Evolutionary conservation across 2,888 invertebrate genomes (phyloP).

Genomic region (Phaedon cochleariae): DNA sequence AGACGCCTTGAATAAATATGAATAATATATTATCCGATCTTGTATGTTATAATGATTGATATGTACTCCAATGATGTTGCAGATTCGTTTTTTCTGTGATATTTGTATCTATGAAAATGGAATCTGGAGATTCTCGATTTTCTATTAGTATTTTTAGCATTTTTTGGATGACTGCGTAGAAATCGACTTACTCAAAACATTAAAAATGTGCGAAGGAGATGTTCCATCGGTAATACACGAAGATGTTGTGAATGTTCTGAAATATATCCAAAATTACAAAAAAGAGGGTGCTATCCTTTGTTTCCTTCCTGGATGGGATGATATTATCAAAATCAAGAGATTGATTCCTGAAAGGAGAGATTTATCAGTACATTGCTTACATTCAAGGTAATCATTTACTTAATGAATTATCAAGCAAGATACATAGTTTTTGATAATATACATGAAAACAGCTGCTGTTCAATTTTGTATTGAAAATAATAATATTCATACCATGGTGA

Average conservation of each 20-base stretch:
- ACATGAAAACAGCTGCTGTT: no score
- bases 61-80: no score
- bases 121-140: not conserved
- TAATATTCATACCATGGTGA: no score
- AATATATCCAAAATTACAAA: conserved; percentile 67
- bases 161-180: conserved; percentile 64
- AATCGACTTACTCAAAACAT: conserved; percentile 58
- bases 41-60: no score
- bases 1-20: no score
- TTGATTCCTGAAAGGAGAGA: conserved; percentile 47
- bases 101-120: no score
- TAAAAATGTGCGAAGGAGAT: conserved; percentile 54
- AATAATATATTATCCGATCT: no score
- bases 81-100: no score
- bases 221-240: conserved; percentile 64
- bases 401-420: not conserved
- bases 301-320: conserved; percentile 80
- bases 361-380: conserved; percentile 48
- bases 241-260: conserved; percentile 64
- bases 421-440: no score
- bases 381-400: conserved; percentile 33
- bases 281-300: conserved; percentile 75
- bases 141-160: conserved; percentile 42
- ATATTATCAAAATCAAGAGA: conserved; percentile 67
- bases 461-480: no score